A percentile compares a stretch with the other conserved stretches of the same genome.
phyloP scores from a whole-genome alignment of 2,113 vertebrate genomes.

The Bettongia penicillata region DNA sequence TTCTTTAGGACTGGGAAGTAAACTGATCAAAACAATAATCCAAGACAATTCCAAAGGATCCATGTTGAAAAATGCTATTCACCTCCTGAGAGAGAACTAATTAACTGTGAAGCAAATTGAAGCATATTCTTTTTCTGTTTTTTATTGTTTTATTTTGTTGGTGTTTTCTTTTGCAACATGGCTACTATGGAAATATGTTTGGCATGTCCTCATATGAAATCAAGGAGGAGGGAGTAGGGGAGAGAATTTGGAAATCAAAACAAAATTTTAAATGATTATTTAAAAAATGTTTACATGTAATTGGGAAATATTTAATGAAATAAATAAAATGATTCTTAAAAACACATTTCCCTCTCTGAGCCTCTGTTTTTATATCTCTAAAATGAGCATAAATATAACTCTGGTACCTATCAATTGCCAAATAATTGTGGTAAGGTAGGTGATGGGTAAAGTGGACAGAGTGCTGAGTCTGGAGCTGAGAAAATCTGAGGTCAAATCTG shows the following conservation, averaged over 20 bases:
- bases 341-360: background rate
- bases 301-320: background rate
- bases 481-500: background rate
- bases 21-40: background rate
- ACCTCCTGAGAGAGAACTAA: background rate
- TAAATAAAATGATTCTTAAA: background rate
- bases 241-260: background rate
- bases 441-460: background rate
- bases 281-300: background rate
- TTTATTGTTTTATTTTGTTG: background rate
- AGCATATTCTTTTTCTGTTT: background rate
- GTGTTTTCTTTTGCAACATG: background rate
- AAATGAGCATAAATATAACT: background rate
- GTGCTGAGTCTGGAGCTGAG: background rate
- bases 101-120: background rate
- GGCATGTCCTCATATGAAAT: background rate
- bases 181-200: background rate
- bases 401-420: background rate
- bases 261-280: background rate
- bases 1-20: background rate
- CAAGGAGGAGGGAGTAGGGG: background rate
- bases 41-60: background rate
- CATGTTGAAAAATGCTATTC: background rate
- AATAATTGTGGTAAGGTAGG: background rate
- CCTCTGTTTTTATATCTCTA: background rate